Percentiles rank a stretch among this genome's conserved stretches.
Evolutionary conservation across 1,140 invertebrate genomes (phyloP).

Genomic region (Scaptomyza montana): DNA sequence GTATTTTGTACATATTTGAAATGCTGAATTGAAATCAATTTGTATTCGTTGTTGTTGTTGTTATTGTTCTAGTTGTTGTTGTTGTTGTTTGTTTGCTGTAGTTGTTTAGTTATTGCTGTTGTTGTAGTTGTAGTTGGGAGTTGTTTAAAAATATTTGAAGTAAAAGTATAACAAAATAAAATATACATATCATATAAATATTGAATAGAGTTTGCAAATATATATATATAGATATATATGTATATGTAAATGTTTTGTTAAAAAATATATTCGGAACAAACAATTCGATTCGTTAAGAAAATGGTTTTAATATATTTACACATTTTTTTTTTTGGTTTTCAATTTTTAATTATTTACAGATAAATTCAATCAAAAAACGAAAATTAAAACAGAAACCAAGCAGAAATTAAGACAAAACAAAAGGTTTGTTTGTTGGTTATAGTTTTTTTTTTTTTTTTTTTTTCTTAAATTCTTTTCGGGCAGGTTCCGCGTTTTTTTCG

Average conservation of each 20-base stretch:
- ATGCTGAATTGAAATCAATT: constrained; percentile 58
- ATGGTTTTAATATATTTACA: constrained; percentile 51
- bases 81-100: constrained; percentile 42
- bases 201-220: constrained; percentile 79
- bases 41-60: constrained; percentile 43
- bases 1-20: constrained; percentile 39
- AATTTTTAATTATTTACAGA: constrained; percentile 78
- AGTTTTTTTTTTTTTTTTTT: constrained; percentile 47
- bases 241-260: constrained; percentile 71
- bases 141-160: constrained; percentile 65
- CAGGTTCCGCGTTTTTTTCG: constrained; percentile 2
- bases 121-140: constrained; percentile 38
- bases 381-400: constrained; percentile 64
- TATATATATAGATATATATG: constrained; percentile 70
- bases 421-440: constrained; percentile 59
- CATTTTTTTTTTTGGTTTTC: constrained; percentile 44
- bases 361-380: constrained; percentile 53
- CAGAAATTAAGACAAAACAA: constrained; percentile 57
- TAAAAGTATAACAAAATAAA: constrained; percentile 46
- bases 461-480: constrained; percentile 23
- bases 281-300: constrained; percentile 68
- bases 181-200: constrained; percentile 82
- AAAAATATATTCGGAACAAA: constrained; percentile 69
- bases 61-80: constrained; percentile 31
- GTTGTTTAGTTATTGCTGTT: constrained; percentile 50